Conservation (phyloP, 2,113 vertebrate species). For the Phoenicopterus ruber region DNA sequence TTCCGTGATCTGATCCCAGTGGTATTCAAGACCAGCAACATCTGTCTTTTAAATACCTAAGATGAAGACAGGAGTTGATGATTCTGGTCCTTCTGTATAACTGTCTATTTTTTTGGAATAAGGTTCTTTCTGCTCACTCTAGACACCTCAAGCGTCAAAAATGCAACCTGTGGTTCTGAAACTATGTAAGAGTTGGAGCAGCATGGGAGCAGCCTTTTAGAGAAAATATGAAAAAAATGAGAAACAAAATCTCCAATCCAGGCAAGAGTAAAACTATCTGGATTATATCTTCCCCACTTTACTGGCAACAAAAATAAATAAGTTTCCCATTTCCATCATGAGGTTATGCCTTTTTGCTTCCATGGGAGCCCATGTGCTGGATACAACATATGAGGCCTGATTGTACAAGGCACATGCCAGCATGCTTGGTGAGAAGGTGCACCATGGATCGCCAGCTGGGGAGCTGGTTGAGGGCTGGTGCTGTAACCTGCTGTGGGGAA, state of each 20-base stretch:
- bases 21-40: background rate
- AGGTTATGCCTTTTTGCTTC: background rate
- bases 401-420: background rate
- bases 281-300: background rate
- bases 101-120: background rate
- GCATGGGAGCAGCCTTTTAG: background rate
- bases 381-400: background rate
- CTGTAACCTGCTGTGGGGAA: background rate
- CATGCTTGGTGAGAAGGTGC: background rate
- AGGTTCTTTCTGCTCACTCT: background rate
- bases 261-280: background rate
- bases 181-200: background rate
- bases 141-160: background rate
- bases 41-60: background rate
- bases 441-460: background rate
- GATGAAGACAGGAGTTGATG: background rate
- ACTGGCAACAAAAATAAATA: background rate
- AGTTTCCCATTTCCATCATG: background rate
- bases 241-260: background rate
- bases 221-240: background rate
- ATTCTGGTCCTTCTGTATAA: background rate
- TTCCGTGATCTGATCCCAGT: background rate
- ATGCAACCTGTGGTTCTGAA: background rate
- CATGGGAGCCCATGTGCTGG: background rate
- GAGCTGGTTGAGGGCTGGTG: background rate